Evolutionary conservation across 1,140 invertebrate genomes (phyloP).

Genomic region (Caenorhabditis brenneri): DNA sequence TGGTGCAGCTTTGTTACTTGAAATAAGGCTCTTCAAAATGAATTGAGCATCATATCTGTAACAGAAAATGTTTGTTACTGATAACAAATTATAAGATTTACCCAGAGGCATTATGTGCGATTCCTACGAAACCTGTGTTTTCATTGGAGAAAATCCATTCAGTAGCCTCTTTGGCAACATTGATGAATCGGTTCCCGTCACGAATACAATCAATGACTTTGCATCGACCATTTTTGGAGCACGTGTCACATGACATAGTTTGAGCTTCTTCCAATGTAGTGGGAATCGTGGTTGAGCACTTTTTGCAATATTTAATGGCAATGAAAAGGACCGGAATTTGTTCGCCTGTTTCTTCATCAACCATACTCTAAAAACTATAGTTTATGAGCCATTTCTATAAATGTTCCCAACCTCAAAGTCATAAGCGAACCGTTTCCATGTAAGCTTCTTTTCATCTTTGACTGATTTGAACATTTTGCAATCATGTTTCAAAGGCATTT

Average conservation of each 20-base stretch:
- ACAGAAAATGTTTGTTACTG: background rate
- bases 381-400: background rate
- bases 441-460: background rate
- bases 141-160: background rate
- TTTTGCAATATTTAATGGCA: background rate
- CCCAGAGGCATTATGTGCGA: background rate
- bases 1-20: too few species aligned
- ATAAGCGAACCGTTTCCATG: background rate
- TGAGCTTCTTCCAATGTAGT: background rate
- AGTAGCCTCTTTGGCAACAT: background rate
- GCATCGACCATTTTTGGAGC: background rate
- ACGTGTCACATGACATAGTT: background rate
- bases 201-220: background rate
- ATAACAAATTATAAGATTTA: background rate
- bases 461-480: background rate
- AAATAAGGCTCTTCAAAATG: background rate
- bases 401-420: background rate
- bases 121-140: background rate
- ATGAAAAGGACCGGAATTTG: background rate
- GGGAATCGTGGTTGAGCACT: too few species aligned
- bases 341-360: background rate
- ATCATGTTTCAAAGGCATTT: background rate
- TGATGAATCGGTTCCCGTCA: background rate
- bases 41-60: background rate
- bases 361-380: background rate